Percentiles rank a stretch among this genome's conserved stretches.
phyloP scores from a whole-genome alignment of 1,140 invertebrate genomes.

The Heterodera carotae region DNA sequence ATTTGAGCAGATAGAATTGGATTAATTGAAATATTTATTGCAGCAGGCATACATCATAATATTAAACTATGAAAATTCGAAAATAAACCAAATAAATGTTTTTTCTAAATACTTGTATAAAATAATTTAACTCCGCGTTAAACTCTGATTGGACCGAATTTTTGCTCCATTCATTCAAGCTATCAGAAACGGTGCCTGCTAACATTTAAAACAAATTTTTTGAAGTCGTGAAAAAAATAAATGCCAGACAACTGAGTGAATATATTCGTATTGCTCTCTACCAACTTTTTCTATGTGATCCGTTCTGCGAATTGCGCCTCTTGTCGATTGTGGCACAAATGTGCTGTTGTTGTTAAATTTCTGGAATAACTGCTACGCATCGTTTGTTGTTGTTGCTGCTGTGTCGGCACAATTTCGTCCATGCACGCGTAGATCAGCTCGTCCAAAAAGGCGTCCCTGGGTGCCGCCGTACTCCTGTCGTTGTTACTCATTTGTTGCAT shows the following conservation, averaged over 20 bases:
- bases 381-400: background rate
- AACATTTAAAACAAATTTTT: background rate
- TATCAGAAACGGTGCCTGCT: background rate
- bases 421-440: constrained; percentile 11
- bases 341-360: background rate
- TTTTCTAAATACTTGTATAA: too few species aligned
- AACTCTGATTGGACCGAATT: background rate
- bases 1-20: constrained; percentile 39
- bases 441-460: background rate
- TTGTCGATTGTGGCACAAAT: background rate
- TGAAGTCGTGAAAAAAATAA: too few species aligned
- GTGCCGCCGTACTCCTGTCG: background rate
- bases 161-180: background rate
- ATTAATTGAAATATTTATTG: too few species aligned
- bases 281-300: background rate
- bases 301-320: background rate
- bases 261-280: too few species aligned
- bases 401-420: constrained; percentile 10
- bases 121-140: too few species aligned
- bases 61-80: too few species aligned
- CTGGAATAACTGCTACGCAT: background rate
- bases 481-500: too few species aligned
- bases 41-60: too few species aligned
- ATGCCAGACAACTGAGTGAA: too few species aligned
- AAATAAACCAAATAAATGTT: too few species aligned